Conservation (phyloP, 2,888 invertebrate species). For the Andricus curvator region DNA sequence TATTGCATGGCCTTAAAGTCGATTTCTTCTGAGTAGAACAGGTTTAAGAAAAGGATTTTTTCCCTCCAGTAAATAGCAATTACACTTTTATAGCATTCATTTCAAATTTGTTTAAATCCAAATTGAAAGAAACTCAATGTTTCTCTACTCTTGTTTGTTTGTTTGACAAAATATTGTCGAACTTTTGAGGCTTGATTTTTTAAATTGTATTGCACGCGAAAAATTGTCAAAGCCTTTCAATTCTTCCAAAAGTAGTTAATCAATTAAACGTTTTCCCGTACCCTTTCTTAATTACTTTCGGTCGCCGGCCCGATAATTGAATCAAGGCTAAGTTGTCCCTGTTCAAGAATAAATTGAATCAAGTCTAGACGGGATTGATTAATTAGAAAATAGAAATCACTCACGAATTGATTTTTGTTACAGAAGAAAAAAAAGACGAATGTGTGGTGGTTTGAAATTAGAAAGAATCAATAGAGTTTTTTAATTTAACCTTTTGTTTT, state of each 20-base stretch:
- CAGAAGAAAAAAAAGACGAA: background rate
- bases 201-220: too few relatives aligned
- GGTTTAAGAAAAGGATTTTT: too few relatives aligned
- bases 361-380: background rate
- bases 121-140: too few relatives aligned
- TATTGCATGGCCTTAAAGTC: too few relatives aligned
- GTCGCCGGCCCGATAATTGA: background rate
- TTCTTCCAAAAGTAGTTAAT: background rate
- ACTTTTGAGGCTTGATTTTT: too few relatives aligned
- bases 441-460: background rate
- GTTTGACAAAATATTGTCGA: too few relatives aligned
- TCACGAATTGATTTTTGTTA: background rate
- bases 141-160: too few relatives aligned
- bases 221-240: background rate
- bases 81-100: too few relatives aligned
- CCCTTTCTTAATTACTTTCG: background rate
- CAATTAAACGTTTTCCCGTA: background rate
- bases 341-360: background rate
- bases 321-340: background rate
- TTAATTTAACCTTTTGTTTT: constrained; percentile 24
- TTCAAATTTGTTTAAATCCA: too few relatives aligned
- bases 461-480: constrained; percentile 30
- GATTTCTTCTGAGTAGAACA: too few relatives aligned
- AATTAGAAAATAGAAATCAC: background rate
- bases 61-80: too few relatives aligned